Evolutionary conservation across 2,797 vertebrate genomes (phyloP).

Genomic region (Syndactyla subalaris): DNA sequence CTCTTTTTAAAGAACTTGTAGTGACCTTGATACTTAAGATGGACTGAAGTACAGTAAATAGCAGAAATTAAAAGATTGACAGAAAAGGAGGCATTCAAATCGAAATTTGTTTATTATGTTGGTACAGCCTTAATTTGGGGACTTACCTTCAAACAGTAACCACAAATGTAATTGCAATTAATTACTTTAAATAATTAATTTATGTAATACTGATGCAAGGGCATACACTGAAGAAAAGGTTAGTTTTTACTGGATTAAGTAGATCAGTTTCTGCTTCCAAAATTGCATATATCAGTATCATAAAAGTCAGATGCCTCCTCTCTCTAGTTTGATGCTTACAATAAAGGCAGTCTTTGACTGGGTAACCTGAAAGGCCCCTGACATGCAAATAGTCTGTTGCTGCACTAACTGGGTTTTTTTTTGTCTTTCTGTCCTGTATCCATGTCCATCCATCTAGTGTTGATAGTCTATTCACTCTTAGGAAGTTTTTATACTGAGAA

Average conservation of each 20-base stretch:
- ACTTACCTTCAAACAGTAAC: not conserved
- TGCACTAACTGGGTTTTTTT: not conserved
- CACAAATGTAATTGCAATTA: not conserved
- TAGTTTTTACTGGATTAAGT: not conserved
- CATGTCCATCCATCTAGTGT: not conserved
- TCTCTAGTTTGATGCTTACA: not conserved
- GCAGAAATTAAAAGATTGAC: not conserved
- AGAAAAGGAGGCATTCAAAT: not conserved
- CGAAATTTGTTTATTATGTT: not conserved
- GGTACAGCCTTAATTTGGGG: not conserved
- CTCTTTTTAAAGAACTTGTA: not conserved
- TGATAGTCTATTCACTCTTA: not conserved
- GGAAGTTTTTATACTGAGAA: not conserved
- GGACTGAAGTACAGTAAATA: not conserved
- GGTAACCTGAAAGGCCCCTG: not conserved
- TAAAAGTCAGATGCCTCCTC: not conserved
- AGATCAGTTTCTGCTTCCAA: not conserved
- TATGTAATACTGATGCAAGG: not conserved
- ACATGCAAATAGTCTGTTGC: not conserved
- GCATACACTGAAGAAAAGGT: not conserved
- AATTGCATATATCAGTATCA: fast-evolving
- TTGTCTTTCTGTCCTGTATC: not conserved
- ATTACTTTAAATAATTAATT: not conserved
- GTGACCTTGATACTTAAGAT: not conserved
- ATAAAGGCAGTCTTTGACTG: not conserved